Percentiles rank a stretch among this genome's conserved stretches.
Conservation (phyloP, 2,113 vertebrate genomes). For the Gymnobelideus leadbeateri region DNA sequence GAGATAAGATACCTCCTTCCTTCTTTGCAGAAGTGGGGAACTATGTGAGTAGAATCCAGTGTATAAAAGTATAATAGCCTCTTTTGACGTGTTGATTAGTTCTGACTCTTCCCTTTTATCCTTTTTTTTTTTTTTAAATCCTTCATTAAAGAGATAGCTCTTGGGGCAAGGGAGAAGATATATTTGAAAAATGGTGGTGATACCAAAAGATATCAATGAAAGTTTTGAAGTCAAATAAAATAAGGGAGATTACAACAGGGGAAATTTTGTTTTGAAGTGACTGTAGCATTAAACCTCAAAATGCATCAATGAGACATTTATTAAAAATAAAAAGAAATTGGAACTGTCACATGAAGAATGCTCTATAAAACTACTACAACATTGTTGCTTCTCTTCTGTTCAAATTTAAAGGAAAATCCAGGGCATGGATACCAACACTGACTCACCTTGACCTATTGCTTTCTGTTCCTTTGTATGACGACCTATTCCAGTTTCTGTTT, state of each 20-base stretch:
- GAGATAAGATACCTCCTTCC: not conserved
- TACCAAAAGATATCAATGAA: not conserved
- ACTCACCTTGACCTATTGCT: rapidly evolving
- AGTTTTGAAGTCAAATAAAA: not conserved
- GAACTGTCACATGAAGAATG: not conserved
- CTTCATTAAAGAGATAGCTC: not conserved
- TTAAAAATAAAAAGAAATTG: not conserved
- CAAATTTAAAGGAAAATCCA: not conserved
- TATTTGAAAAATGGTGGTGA: not conserved
- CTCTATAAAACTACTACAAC: not conserved
- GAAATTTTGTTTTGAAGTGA: not conserved
- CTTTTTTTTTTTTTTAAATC: not conserved
- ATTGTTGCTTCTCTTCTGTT: not conserved
- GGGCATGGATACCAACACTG: not conserved
- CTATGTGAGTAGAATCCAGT: not conserved
- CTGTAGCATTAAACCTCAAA: not conserved
- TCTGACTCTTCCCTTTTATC: not conserved
- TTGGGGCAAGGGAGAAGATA: not conserved
- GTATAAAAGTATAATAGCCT: not conserved
- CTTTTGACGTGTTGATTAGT: not conserved
- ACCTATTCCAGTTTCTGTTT: not conserved
- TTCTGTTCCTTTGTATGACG: not conserved
- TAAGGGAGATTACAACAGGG: not conserved
- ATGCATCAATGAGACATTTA: not conserved
- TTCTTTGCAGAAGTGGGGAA: not conserved